These are phyloP conservation scores for Clarias gariepinus DNA, from an alignment of 2,113 vertebrate genomes.

Conservation along the genomic window DNA sequence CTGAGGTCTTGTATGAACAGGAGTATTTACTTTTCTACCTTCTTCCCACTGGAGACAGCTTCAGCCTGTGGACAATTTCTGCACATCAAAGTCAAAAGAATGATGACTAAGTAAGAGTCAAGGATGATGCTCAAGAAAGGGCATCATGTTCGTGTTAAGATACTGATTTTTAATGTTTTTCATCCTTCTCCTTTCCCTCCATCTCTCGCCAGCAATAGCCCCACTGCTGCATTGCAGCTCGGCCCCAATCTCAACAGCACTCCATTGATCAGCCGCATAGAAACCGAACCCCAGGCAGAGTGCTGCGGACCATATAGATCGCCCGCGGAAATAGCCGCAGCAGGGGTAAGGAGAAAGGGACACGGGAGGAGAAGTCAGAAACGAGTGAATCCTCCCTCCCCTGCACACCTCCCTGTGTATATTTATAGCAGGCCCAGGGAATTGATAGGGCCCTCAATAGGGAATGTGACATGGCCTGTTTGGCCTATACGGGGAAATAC, in stretches of 20 bases:
- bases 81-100: neutral
- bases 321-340: constrained; percentile 61
- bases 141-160: neutral
- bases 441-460: constrained; percentile 57
- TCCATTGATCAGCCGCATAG: constrained; percentile 47
- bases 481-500: constrained; percentile 24
- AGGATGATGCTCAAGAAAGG: neutral
- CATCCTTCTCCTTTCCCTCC: neutral
- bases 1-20: neutral
- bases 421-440: constrained; percentile 64
- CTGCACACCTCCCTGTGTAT: constrained; percentile 9
- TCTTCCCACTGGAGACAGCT: too few species aligned
- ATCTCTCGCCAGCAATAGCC: neutral
- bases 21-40: neutral
- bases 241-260: constrained; percentile 16
- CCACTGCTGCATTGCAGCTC: constrained; percentile 19
- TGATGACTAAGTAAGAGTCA: neutral
- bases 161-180: constrained; percentile 1
- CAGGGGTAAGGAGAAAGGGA: constrained; percentile 46
- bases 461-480: constrained; percentile 41
- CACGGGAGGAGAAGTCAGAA: constrained; percentile 26
- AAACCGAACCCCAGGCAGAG: constrained; percentile 55
- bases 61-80: neutral
- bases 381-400: constrained; percentile 42
- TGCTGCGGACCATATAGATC: constrained; percentile 60